These are phyloP conservation scores for human DNA, from an alignment of 2,113 vertebrate genomes.

Conservation along the genomic window GRCh38 chr14:93658001-93658500, in stretches of 20 bases:
- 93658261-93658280: not conserved
- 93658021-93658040: slow-evolving; percentile 50
- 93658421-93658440: not conserved
- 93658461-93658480: not conserved
- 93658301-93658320: not conserved
- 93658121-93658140: not conserved
- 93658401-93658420: not conserved
- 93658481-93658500: not conserved
- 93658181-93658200: slow-evolving; percentile 14
- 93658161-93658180: not conserved
- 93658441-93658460: not conserved
- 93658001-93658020: not conserved
- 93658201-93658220: not conserved
- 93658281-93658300: not conserved
- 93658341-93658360: not conserved
- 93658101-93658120: not conserved
- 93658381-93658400: not conserved
- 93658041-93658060: not conserved
- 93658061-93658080: not conserved
- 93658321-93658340: not conserved
- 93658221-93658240: not conserved
- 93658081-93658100: not conserved
- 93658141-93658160: not conserved
- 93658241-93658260: not conserved
- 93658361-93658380: not conserved